Percentiles rank a stretch among this genome's conserved stretches.
Evolutionary conservation across 2,888 invertebrate genomes (phyloP).

Genomic region (Drosophila demipolita): DNA sequence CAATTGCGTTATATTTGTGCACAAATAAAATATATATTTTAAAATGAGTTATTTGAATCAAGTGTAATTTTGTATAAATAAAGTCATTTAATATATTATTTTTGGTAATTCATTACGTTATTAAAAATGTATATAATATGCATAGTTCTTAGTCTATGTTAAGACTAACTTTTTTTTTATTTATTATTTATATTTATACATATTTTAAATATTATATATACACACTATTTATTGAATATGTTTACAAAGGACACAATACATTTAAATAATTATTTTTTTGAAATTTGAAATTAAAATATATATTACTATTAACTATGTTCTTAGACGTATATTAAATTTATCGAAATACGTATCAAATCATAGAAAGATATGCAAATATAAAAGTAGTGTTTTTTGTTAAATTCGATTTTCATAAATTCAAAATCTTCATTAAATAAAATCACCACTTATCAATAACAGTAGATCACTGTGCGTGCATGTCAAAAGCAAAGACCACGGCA

Average conservation of each 20-base stretch:
- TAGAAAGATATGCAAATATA: background rate
- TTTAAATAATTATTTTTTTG: background rate
- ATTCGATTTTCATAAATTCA: background rate
- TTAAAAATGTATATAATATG: background rate
- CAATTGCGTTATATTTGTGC: background rate
- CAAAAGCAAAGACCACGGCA: conserved; percentile 19
- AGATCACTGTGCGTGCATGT: conserved; percentile 35
- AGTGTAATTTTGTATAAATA: background rate
- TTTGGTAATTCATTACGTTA: background rate
- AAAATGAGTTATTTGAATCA: background rate
- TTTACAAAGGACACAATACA: background rate
- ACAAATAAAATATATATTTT: background rate
- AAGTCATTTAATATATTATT: background rate
- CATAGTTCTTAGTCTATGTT: background rate
- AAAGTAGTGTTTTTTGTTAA: background rate
- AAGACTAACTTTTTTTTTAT: background rate
- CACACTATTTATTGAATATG: background rate
- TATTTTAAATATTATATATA: background rate
- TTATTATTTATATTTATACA: background rate
- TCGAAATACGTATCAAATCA: background rate
- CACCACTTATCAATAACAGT: background rate
- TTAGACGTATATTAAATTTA: background rate
- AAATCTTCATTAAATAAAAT: background rate
- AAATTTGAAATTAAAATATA: background rate
- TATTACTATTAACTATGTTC: background rate